Evolutionary conservation across 2,888 invertebrate species (phyloP).

Genomic region (Parnassius apollo): DNA sequence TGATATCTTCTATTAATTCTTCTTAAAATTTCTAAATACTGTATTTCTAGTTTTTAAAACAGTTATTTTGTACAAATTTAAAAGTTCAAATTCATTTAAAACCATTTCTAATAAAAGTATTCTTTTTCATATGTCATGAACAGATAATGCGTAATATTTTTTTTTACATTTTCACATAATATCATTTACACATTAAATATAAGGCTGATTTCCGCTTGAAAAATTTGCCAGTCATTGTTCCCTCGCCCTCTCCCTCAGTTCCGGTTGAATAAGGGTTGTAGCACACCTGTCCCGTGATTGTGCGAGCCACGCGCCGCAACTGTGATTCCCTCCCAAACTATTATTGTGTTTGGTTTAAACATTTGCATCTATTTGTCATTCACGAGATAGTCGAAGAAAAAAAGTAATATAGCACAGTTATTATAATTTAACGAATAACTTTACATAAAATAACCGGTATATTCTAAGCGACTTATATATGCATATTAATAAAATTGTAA

Average conservation of each 20-base stretch:
- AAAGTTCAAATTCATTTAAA: too few relatives aligned
- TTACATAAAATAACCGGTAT: too few relatives aligned
- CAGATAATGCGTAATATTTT: neutral
- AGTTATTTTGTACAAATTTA: too few relatives aligned
- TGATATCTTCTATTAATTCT: too few relatives aligned
- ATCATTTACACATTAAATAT: slow-evolving; percentile 4
- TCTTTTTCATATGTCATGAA: too few relatives aligned
- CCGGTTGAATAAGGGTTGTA: slow-evolving; percentile 30
- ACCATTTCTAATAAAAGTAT: too few relatives aligned
- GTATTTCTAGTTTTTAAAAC: too few relatives aligned
- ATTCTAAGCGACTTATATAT: too few relatives aligned
- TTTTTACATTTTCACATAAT: neutral
- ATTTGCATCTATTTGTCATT: slow-evolving; percentile 17
- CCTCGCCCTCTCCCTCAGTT: slow-evolving; percentile 31
- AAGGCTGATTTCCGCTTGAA: slow-evolving; percentile 13
- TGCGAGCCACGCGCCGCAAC: slow-evolving; percentile 35
- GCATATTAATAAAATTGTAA: too few relatives aligned
- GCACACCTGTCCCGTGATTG: slow-evolving; percentile 40
- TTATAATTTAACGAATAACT: too few relatives aligned
- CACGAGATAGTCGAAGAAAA: slow-evolving; percentile 5
- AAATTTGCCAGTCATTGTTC: slow-evolving; percentile 20
- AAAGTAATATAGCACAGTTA: neutral
- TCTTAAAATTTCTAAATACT: too few relatives aligned
- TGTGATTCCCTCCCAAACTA: slow-evolving; percentile 29
- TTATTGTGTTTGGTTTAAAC: slow-evolving; percentile 25